Evolutionary conservation across 2,113 vertebrate genomes (phyloP), one percentile per base, ranked within the genome.

Genomic region (Heloderma charlesbogerti): DNA sequence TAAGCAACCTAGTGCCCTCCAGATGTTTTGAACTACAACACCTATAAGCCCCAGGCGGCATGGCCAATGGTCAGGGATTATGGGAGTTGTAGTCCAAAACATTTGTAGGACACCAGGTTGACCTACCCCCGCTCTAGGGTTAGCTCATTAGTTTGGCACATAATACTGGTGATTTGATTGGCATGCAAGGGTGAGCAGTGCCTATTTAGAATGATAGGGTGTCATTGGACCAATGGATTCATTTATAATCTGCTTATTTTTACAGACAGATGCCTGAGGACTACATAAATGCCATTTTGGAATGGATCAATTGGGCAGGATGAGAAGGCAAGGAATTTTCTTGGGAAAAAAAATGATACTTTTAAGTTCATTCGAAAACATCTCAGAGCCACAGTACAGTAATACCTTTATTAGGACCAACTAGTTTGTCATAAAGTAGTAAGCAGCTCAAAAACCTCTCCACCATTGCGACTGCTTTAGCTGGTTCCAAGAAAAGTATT

Each of bases 241-340:
- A 57, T 81, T 51, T 81, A 57, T 80, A n/a, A 57, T 81, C 15
- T 81, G 79, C 31, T 81, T 34, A 81, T 81, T 81, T 81, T 81
- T 81, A 81, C 16, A 81, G 16, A 81, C n/a, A 81, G 51, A 60
- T 60, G 57, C 57, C 57, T 60, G 57, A 60, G 12, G 57, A 60
- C 57, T 60, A 72, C 4, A 37, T n/a, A 40, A 75, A 75, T 75
- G 72, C n/a, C n/a, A 40, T 85, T 67, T 31, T 85, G 37, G 66
- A 85, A 48, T 34, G 63, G 29, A 67, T 84, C n/a, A 66, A 22
- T 69, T 40, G 43, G 40, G 29, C 40, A 45, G 29, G 63, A 29
- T 69, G 66, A 69, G 83, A 45, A 69, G 29, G 63, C 8, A 85
- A 85, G 7, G 45, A 6, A 85, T 69, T 45, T 69, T 43, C 29